Evolutionary conservation across 2,113 vertebrate genomes (phyloP), one percentile per base, ranked within the genome.

Genomic region (Fregetta grallaria): DNA sequence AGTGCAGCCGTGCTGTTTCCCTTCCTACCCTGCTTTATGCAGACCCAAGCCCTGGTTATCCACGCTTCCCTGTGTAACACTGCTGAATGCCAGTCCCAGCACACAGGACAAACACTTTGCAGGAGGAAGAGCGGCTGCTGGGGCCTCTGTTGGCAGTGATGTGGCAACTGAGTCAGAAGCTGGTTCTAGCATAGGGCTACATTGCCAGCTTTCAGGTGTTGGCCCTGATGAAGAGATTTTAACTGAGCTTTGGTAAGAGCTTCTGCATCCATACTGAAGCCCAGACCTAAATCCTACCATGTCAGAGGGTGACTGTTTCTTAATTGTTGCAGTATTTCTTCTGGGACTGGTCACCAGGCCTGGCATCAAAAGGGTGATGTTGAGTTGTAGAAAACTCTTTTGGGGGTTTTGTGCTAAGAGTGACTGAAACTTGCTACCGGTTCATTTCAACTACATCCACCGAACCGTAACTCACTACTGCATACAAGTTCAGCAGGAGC

Each of bases 401-500:
- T 76, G 79, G 1, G 8, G 45, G 38, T 93, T 96, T 96, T 88
- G 82, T 86, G 71, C 74, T 84, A 23, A 38, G 50, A 84, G 72
- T 44, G 65, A 34, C 42, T 96, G 81, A 34, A 94, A 59, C 82
- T 90, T 70, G 78, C 71, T 97, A 87, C 94, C 17, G 66, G 84
- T 94, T 92, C 72, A 87, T 96, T 96, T 97, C 94, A 96, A 7
- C 72, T 89, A 8, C 14, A 70, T 86, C 71, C 96, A 90, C 85
- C 72, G 52, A 77, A 95, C 84, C 65, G 36, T 97, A 95, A 96
- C 92, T 92, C 53, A 91, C 49, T 83, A 88, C 88, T 80, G 93
- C 84, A 30, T 30, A 76, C 81, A 63, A 96, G 67, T 96, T 97
- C 92, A 95, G 70, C 87, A 97, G 96, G 91, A 98, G 92, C 86